A percentile compares a stretch with the other conserved stretches of the same genome.
These are phyloP conservation scores for Eilema caniola DNA, from an alignment of 2,888 invertebrate species.

Conservation along the genomic window DNA sequence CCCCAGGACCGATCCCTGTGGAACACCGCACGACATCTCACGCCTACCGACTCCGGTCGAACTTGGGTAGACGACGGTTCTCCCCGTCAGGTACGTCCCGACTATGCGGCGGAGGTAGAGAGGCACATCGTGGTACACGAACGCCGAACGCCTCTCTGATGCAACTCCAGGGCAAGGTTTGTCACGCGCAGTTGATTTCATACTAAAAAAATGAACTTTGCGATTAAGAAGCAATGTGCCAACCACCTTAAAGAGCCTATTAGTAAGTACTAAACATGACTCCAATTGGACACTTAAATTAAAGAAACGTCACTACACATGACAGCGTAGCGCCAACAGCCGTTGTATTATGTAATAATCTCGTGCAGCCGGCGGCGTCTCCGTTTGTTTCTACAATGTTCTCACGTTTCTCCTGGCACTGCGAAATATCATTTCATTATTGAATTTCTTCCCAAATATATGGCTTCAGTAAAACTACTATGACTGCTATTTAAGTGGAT, in stretches of 20 bases:
- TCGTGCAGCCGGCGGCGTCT: slow-evolving; percentile 9
- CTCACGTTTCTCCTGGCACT: slow-evolving; percentile 16
- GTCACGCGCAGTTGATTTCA: no score
- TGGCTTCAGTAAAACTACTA: slow-evolving; percentile 2
- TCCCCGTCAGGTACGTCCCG: no score
- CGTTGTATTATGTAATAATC: slow-evolving; percentile 31
- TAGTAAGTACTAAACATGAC: neutral
- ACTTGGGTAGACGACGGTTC: no score
- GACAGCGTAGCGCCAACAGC: slow-evolving; percentile 17
- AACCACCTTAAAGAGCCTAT: neutral
- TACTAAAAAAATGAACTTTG: no score
- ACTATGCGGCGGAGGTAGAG: no score
- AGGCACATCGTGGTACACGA: no score
- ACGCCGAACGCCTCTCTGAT: no score
- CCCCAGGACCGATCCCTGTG: no score
- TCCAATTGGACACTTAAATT: neutral
- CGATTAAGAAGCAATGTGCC: no score
- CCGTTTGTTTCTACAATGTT: slow-evolving; percentile 16
- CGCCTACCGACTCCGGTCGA: no score
- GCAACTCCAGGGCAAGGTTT: no score
- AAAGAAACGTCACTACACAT: slow-evolving; percentile 13
- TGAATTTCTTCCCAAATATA: slow-evolving; percentile 26
- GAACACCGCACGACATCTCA: no score
- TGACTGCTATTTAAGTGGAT: neutral
- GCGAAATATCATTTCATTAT: slow-evolving; percentile 30